Base-by-base conservation (phyloP, 1,140 invertebrate species). In the Colletes latitarsis region DNA sequence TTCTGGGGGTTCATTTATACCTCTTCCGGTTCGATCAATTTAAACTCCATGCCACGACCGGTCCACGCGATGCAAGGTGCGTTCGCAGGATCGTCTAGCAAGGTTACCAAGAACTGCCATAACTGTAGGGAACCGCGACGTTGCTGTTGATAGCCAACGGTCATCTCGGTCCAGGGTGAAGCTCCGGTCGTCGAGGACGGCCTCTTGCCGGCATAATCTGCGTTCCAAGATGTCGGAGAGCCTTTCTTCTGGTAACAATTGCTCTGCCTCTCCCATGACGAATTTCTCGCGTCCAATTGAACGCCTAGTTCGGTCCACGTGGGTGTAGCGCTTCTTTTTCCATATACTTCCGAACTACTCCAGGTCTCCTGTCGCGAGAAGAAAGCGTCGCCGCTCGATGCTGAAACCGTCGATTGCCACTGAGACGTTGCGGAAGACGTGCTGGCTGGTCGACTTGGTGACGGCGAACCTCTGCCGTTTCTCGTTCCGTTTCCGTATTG, bases 41-140 rank as follows among this genome's bases (percentile, higher is more conserved):
- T 99, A 89, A 99, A 98, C 90, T 99, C 98, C 94, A 98, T 96
- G 19, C 98, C 98, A 4, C 98, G 93, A 0, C 98, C 98, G 0
- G 98, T 99, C 98, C 98, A 99, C 3, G 98, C 96, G 66, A 99
- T 99, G 88, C 98, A 98, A 15, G 97, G 96, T 1, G 97, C 94
- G 92, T 98, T 98, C 12, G 94, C 92, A 1, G 97, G 97, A 82
- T 98, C 97, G 87, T 98, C 98, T 60, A 99, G 92, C 8, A 99
- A 93, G 0, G 97, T 96, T 17, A 99, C 97, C 17, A 99, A 94
- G 91, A 99, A 99, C 93, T 99, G 98, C 98, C 98, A 99, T 9
- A 99, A 93, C 89, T 99, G 98, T 2, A 98, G 94, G 0, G 98
- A 98, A 0, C 98, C 98, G 52, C 97, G 94, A 63, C 97, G 92